These are phyloP conservation scores for Ips typographus DNA, from an alignment of 1,140 invertebrate species.

Conservation along the genomic window DNA sequence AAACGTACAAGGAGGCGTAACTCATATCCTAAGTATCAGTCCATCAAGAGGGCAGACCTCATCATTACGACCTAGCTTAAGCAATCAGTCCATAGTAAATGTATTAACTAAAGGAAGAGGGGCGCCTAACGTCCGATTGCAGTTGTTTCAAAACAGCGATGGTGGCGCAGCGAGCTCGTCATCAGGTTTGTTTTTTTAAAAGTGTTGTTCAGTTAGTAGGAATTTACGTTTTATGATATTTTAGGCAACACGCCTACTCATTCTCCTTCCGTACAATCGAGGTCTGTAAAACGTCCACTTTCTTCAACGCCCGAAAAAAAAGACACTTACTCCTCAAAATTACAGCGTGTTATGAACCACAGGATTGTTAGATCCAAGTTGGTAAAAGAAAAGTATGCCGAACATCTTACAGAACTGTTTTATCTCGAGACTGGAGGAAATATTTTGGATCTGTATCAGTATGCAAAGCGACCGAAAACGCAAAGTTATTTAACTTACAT, in stretches of 20 bases:
- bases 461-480: constrained; percentile 75
- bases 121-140: constrained; percentile 44
- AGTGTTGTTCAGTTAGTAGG: neutral
- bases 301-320: constrained; percentile 47
- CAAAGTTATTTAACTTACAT: constrained; percentile 73
- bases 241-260: constrained; percentile 43
- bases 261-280: constrained; percentile 49
- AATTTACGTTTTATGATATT: neutral
- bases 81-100: constrained; percentile 52
- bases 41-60: constrained; percentile 44
- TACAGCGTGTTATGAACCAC: constrained; percentile 50
- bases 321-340: constrained; percentile 47
- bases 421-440: constrained; percentile 83
- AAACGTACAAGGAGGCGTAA: constrained; percentile 42
- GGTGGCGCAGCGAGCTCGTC: constrained; percentile 2
- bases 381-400: constrained; percentile 64
- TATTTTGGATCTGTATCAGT: constrained; percentile 81
- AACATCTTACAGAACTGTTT: constrained; percentile 80
- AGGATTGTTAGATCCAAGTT: constrained; percentile 49
- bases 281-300: constrained; percentile 42
- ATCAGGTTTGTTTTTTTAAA: constrained; percentile 8
- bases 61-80: constrained; percentile 46
- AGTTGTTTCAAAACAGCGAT: constrained; percentile 42
- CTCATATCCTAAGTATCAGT: constrained; percentile 50
- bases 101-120: constrained; percentile 44